Base-by-base conservation (phyloP, 2,888 invertebrate species). In the Eudemis profundana region DNA sequence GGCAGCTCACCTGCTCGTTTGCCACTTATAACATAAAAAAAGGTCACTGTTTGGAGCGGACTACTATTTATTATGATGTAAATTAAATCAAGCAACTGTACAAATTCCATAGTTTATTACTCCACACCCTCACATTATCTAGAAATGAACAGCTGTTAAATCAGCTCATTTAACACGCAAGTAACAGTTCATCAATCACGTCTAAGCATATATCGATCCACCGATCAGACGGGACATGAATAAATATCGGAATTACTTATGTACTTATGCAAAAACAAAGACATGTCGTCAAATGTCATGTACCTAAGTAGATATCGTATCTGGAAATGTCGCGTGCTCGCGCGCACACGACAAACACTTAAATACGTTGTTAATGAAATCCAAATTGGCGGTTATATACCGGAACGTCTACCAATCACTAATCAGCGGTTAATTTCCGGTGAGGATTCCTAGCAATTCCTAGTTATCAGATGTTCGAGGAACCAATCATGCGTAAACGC, bases 401-500 rank as follows among this genome's bases (percentile, higher is more conserved):
- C 29, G 38, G 29, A 47, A 49, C 56, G 23, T 47, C 10, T 42
- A 17, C 4, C 44, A 33, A 27, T 7, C 42, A 8, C 17, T 56
- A 40, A 29, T 29, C 42, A 23, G 54, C 17, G 29, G 27, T 19
- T 14, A 12, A 42, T 47, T 54, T 62, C 56, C 56, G 63, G 40
- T 7, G 15, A 27, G 17, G 38, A 50, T 15, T 49, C 33, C 49
- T 17, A 19, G 19, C 56, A 23, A 50, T 15, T 49, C 33, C 49
- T 17, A 19, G 19, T 49, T 21, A 54, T 54, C 54, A 40, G 44
- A n/a, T 36, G 54, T 17, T 12, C 38, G 23, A 21, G 40, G 47
- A 49, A 49, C 33, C 49, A 40, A 63, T 63, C 38, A 57, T 42
- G 63, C 63, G 63, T 54, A 40, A 56, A 57, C 54, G 36, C 40